A percentile compares a stretch with the other conserved stretches of the same genome.
Evolutionary conservation across 1,140 invertebrate species (phyloP).

Genomic region (Macrocentrus cingulum): DNA sequence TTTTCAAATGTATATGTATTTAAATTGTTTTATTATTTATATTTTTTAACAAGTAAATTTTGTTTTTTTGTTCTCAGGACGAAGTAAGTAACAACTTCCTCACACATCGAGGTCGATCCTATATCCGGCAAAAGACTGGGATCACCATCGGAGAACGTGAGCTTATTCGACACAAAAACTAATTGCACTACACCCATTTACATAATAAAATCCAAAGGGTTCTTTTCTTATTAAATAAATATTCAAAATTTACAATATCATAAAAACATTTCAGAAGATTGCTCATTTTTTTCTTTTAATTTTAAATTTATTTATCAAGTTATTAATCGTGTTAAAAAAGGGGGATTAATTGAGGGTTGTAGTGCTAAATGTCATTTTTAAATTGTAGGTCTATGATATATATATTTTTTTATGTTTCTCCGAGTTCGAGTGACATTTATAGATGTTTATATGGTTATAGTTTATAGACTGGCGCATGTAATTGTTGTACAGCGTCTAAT

Average conservation of each 20-base stretch:
- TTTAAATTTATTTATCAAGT: too few species aligned
- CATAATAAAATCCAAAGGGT: background rate
- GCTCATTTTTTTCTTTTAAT: too few species aligned
- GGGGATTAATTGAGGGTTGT: too few species aligned
- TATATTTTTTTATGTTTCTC: too few species aligned
- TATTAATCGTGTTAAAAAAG: too few species aligned
- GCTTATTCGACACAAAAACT: constrained; percentile 30
- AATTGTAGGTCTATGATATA: too few species aligned
- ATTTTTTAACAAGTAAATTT: constrained; percentile 46
- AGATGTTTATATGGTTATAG: background rate
- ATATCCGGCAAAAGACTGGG: constrained; percentile 2
- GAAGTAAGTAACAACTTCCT: constrained; percentile 53
- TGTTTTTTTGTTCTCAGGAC: constrained; percentile 55
- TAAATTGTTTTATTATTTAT: constrained; percentile 26
- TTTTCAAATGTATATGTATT: background rate
- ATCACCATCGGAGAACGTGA: constrained; percentile 38
- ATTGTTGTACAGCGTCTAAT: constrained; percentile 51
- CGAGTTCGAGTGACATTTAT: background rate
- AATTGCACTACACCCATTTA: too few species aligned
- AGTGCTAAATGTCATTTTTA: too few species aligned
- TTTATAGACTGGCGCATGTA: background rate
- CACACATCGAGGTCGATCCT: constrained; percentile 13
- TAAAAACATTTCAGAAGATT: too few species aligned
- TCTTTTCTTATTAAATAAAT: too few species aligned
- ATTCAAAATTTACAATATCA: too few species aligned